Conservation (phyloP, 1,140 invertebrate genomes). For the Cotesia chilonis region DNA sequence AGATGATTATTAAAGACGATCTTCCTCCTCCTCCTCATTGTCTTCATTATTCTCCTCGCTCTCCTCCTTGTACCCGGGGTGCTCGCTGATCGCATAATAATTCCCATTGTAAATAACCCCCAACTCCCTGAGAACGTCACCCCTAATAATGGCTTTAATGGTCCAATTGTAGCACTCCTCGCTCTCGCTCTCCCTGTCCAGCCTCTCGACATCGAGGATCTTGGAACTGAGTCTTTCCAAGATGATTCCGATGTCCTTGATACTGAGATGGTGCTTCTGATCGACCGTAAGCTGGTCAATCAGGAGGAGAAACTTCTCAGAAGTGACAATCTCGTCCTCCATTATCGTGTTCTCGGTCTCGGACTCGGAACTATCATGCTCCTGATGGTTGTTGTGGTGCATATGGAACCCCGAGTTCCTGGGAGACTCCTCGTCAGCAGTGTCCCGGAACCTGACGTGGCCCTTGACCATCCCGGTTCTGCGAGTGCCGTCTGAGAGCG, state of each 20-base stretch:
- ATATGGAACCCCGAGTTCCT: conserved; percentile 70
- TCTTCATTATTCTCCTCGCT: conserved; percentile 83
- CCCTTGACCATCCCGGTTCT: conserved; percentile 62
- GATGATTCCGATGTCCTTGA: conserved; percentile 95
- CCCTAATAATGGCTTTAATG: conserved; percentile 90
- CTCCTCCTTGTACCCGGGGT: conserved; percentile 89
- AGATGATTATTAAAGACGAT: conserved; percentile 73
- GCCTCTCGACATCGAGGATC: conserved; percentile 89
- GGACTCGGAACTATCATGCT: conserved; percentile 87
- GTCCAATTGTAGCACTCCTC: conserved; percentile 95
- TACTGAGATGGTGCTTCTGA: conserved; percentile 88
- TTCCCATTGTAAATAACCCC: conserved; percentile 95
- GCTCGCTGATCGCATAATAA: conserved; percentile 93
- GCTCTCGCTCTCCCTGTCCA: conserved; percentile 89
- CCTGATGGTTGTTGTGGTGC: conserved; percentile 60
- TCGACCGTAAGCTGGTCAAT: conserved; percentile 92
- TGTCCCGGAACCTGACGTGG: conserved; percentile 64
- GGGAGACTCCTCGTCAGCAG: conserved; percentile 65
- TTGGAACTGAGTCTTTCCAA: conserved; percentile 90
- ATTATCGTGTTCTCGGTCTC: conserved; percentile 92
- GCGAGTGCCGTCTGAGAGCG: conserved; percentile 63
- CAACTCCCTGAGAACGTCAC: conserved; percentile 86
- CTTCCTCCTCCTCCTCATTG: conserved; percentile 81
- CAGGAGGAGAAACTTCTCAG: conserved; percentile 89
- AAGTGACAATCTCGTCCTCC: conserved; percentile 87